Evolutionary conservation across 2,113 vertebrate species (phyloP), one percentile per base, ranked within the genome.

Genomic region (Callopanchax toddi): DNA sequence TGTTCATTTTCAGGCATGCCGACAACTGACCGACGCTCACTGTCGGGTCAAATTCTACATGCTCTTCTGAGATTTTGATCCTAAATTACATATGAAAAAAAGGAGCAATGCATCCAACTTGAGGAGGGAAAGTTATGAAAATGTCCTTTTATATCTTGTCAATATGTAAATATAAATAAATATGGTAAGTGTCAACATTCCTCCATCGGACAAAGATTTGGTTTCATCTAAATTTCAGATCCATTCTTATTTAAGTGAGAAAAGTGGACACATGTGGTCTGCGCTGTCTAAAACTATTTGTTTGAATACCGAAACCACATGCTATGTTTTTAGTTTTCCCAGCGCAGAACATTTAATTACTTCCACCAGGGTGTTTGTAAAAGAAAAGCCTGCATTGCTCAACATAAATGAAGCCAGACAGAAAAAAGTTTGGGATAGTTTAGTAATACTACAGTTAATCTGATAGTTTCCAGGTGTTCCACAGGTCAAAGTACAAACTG

Each of bases 381-480:
- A 17, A 54, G 9, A 23, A 44, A 48, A 17, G n/a, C 11, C 50
- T 57, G 37, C 17, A 23, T 29, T 4, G 23, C 32, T 71, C 22
- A 22, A 39, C 48, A 57, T 56, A 56, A 61, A 69, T 57, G 72
- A 78, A 62, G 25, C 37, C 37, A 15, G 57, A 70, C 42, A 11
- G n/a, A 60, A 21, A 50, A 75, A 71, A 74, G 59, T 55, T 74
- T 58, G 36, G 20, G 25, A 13, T 45, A 36, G 69, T 83, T 73
- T 77, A 62, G 43, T 54, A 54, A 60, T 56, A 77, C 67, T 82
- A 80, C 74, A 58, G 17, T n/a, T n/a, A n/a, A n/a, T n/a, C n/a
- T n/a, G n/a, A 42, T 13, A 6, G 16, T 42, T 42, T 79, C 74
- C 71, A 78, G 76, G 65, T 67, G 72, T 67, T 53, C 49, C 57